Base-by-base conservation (phyloP, 1,140 invertebrate species). In the Bombus confusus region DNA sequence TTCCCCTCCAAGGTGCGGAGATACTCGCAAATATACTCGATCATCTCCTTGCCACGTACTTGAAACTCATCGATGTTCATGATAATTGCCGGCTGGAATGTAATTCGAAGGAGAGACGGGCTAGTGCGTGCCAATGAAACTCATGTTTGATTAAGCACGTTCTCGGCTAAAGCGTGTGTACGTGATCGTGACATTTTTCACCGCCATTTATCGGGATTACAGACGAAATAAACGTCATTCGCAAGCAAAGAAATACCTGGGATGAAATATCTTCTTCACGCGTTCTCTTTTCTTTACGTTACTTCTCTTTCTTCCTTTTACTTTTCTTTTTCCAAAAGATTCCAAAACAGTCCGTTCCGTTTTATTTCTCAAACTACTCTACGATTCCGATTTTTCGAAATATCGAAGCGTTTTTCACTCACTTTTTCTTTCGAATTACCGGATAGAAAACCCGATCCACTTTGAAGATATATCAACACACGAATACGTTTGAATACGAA, bases 11-110 rank as follows among this genome's bases (percentile, higher is more conserved):
- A 96, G 39, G 96, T 98, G 59, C 97, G 96, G 91, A 98, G 94
- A 93, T 99, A 99, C 86, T 98, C 96, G 87, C 98, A 98, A 85
- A 99, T 98, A 92, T 98, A 99, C 94, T 99, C 98, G 43, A 99
- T 97, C 97, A 99, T 98, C 92, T 98, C 97, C 93, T 98, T 98
- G 41, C 98, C 98, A 78, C 97, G 96, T 88, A 96, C 96, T 69
- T 98, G 96, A 96, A 99, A 99, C 91, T 98, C 97, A 89, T 97
- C 96, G 22, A 97, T 96, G 94, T 98, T 96, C 98, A 99, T 98
- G 75, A 71, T 90, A 82, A 73, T 66, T 28, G 71, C 57, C 72
- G 47, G 74, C 83, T 90, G 83, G 62, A 87, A 90, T 83, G 43
- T 43, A 88, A 84, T 83, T 80, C 77, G 31, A 66, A 52, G 47